Base-by-base conservation (phyloP, 2,797 vertebrate genomes). In the Catostomus latipinnis region DNA sequence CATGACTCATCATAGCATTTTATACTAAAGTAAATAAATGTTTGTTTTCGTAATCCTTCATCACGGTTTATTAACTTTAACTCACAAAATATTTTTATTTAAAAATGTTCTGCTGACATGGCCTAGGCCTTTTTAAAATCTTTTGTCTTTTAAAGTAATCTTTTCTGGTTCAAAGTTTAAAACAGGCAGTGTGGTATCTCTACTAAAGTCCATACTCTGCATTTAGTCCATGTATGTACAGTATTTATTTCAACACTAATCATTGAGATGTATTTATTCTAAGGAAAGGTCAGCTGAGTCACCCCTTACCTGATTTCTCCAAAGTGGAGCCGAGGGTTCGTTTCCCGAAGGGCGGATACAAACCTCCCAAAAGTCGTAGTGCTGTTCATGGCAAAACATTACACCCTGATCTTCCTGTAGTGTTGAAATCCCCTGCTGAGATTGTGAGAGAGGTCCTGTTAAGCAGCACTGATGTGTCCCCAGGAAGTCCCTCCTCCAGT, bases 381-480 rank as follows among this genome's bases (percentile, higher is more conserved):
- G 76, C 79, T 0, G 72, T 75, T 1, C 57, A 70, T 4, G 82
- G 50, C 14, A 69, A 69, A 8, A 76, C 82, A 13, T 65, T 83
- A 11, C 82, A 77, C 34, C 34, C 34, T 34, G 34, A 34, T 1
- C 81, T 83, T 52, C 93, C 92, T 0, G 5, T 95, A 1, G 79
- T 94, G 72, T 96, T 94, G 87, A 96, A 96, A 80, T 98, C 98
- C 0, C 96, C 96, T 0, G 96, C 96, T 0, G 97, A 98, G 71
- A 96, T 97, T 1, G 96, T 97, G 0, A 94, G 86, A 34, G 96
- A 97, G 82, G 95, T 96, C 11, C 89, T 98, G 43, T 78, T 95
- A 81, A 94, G 93, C 86, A 91, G 88, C 0, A 58, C 87, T 0
- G 93, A 95, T 0, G 86, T 85, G 0, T 52, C 57, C 0, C 48